These are phyloP conservation scores for Anoplius nigerrimus DNA, from an alignment of 2,888 invertebrate species.

Conservation along the genomic window DNA sequence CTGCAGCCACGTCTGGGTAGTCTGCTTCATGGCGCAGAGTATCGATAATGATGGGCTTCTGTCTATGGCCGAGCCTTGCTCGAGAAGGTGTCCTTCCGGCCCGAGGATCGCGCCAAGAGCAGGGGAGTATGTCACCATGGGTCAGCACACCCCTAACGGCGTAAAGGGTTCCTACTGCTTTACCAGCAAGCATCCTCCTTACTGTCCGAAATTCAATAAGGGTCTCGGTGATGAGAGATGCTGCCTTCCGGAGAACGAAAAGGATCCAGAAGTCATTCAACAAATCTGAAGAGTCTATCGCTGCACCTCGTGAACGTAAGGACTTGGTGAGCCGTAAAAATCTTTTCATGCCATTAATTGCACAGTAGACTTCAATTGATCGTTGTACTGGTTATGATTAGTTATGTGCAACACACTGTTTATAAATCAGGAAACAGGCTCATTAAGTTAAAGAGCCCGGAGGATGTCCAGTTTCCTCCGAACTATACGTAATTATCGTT, in stretches of 20 bases:
- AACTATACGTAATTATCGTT: too few relatives aligned
- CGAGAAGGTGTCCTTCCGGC: conserved; percentile 83
- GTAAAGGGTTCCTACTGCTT: conserved; percentile 84
- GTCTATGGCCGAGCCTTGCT: conserved; percentile 83
- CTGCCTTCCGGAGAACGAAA: conserved; percentile 75
- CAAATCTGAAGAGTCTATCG: background rate
- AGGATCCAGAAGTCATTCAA: background rate
- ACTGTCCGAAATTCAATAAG: conserved; percentile 79
- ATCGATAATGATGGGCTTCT: conserved; percentile 76
- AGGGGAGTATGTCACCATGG: conserved; percentile 80
- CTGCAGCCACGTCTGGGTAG: conserved; percentile 88
- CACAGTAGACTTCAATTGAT: too few relatives aligned
- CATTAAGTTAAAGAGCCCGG: too few relatives aligned
- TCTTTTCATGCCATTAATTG: too few relatives aligned
- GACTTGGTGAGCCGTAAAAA: too few relatives aligned
- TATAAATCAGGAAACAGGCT: too few relatives aligned
- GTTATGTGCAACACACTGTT: too few relatives aligned
- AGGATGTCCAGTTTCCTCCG: too few relatives aligned
- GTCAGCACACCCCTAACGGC: conserved; percentile 84
- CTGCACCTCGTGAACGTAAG: too few relatives aligned
- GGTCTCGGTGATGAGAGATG: conserved; percentile 82
- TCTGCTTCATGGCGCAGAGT: conserved; percentile 88
- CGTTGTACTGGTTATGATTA: too few relatives aligned
- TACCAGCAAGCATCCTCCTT: conserved; percentile 81
- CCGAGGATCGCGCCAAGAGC: conserved; percentile 77